Base-by-base conservation (phyloP, 2,888 invertebrate species). In the Papilio demoleus region DNA sequence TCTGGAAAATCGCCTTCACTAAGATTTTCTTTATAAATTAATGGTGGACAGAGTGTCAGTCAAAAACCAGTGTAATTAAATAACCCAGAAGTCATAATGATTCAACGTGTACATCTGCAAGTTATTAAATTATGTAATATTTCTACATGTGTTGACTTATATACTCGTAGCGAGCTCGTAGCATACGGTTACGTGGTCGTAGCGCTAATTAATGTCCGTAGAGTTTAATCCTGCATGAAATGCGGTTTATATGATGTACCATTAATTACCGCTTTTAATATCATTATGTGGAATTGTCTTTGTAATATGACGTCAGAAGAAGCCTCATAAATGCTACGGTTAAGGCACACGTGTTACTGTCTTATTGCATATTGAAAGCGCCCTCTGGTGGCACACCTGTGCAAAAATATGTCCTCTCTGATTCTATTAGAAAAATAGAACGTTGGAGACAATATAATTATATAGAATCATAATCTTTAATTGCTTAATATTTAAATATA, bases 221-320 rank as follows among this genome's bases (percentile, higher is more conserved):
- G 14, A 53, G 27, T 27, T 5, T 53, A 53, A 53, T 53, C 14
- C 53, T 24, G 53, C 53, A 27, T 53, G 53, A 59, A 59, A 59
- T 59, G 59, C 38, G 59, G 22, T 22, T 22, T 59, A 38, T 36
- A 36, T 59, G 59, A 36, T 59, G 59, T 36, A 17, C 34, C 36
- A 22, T 59, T 36, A 59, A 59, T 59, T 22, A 53, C 27, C 6
- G 24, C 50, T 50, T 50, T 14, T 53, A 53, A 53, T 27, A 53
- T 11, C 50, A 53, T 53, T 53, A 53, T 53, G 47, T 24, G 14
- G 22, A 50, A 47, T 47, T 47, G 27, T 53, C 50, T 53, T 53
- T 53, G 50, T 24, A 27, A 53, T 24, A 27, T 53, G 53, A 53
- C 53, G 53, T 53, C 53, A 53, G 9, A 50, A 22, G 50, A 53